Evolutionary conservation across 2,797 vertebrate species (phyloP).

Genomic region (Betta splendens): DNA sequence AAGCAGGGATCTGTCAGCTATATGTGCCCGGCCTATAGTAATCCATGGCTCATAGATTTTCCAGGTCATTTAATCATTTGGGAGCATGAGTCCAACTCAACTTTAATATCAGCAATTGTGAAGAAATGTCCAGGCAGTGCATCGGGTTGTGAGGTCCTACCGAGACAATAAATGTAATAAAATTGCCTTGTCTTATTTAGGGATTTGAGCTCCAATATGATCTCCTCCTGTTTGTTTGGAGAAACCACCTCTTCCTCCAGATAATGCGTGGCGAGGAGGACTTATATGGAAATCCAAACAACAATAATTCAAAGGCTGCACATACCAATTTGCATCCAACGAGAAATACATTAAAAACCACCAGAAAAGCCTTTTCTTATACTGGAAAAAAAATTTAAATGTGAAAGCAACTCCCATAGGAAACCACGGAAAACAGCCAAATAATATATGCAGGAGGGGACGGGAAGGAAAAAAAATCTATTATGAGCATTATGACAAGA

Average conservation of each 20-base stretch:
- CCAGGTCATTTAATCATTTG: conserved; percentile 58
- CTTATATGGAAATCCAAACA: conserved; percentile 48
- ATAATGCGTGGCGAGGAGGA: conserved; percentile 16
- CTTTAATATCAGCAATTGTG: conserved; percentile 53
- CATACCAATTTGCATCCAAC: conserved; percentile 31
- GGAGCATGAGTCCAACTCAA: conserved; percentile 24
- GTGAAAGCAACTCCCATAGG: conserved; percentile 61
- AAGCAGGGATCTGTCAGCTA: conserved; percentile 18
- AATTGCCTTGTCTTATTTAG: conserved; percentile 47
- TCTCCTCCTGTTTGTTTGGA: conserved; percentile 36
- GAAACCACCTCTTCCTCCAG: conserved; percentile 40
- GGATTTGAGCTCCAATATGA: conserved; percentile 55
- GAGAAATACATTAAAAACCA: conserved; percentile 40
- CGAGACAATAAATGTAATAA: conserved; percentile 42
- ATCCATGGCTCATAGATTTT: conserved; percentile 43
- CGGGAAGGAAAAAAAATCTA: conserved; percentile 35
- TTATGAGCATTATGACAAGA: conserved; percentile 66
- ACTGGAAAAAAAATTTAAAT: conserved; percentile 65
- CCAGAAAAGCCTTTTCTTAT: conserved; percentile 37
- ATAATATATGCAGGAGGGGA: conserved; percentile 52
- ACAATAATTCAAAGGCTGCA: conserved; percentile 38
- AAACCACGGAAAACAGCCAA: conserved; percentile 19
- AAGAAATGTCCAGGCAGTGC: conserved; percentile 33
- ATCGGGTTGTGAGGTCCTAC: conserved; percentile 31
- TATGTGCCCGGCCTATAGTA: conserved; percentile 26